phyloP scores from a whole-genome alignment of 2,888 invertebrate species.

The Himalopsyche japonica region DNA sequence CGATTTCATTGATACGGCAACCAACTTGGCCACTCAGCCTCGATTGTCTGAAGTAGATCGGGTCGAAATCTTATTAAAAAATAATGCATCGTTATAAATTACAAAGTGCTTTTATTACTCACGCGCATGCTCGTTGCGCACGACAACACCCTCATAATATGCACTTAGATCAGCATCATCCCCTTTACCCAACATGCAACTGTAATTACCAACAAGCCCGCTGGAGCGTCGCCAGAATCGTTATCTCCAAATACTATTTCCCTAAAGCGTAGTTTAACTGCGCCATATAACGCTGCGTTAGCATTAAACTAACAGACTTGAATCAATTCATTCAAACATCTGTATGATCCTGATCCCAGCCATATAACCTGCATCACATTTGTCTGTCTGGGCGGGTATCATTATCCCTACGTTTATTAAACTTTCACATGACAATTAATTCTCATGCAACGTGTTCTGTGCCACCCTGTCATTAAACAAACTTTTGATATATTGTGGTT shows the following conservation, averaged over 20 bases:
- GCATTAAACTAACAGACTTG: background rate
- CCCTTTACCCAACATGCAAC: constrained; percentile 1
- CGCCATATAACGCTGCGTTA: background rate
- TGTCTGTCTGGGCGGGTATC: too few relatives aligned
- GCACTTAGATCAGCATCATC: constrained; percentile 4
- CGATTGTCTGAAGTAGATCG: too few relatives aligned
- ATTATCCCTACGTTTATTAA: too few relatives aligned
- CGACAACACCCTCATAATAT: background rate
- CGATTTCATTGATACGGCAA: too few relatives aligned
- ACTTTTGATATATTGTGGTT: too few relatives aligned
- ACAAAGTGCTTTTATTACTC: background rate
- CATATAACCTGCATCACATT: background rate
- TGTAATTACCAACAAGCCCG: constrained; percentile 1
- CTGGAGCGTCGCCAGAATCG: constrained; percentile 9
- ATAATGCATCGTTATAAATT: background rate
- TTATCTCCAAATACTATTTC: constrained; percentile 1
- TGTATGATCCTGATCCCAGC: background rate
- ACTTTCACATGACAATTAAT: too few relatives aligned
- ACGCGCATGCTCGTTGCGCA: background rate
- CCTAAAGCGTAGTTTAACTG: background rate
- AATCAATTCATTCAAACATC: background rate
- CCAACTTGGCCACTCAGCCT: too few relatives aligned
- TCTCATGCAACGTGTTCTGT: too few relatives aligned
- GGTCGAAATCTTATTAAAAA: background rate
- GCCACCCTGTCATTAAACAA: too few relatives aligned